Evolutionary conservation across 2,888 invertebrate species (phyloP).

Genomic region (Dynastes maya): DNA sequence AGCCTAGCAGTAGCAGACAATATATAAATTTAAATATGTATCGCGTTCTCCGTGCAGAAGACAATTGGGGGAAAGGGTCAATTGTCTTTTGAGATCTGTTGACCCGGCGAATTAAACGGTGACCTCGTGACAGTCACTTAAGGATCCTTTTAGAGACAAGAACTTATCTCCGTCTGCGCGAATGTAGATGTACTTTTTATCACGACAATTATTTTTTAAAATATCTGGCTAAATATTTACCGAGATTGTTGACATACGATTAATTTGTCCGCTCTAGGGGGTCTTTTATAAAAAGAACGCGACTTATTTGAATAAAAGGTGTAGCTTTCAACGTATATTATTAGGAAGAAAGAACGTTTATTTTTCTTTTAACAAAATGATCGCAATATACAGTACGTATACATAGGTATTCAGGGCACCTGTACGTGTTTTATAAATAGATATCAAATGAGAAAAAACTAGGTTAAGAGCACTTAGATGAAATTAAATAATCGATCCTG

Average conservation of each 20-base stretch:
- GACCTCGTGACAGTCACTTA: conserved; percentile 20
- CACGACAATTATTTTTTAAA: no score
- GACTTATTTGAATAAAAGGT: no score
- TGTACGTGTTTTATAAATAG: not conserved
- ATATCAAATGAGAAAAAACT: conserved; percentile 8
- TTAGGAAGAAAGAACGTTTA: no score
- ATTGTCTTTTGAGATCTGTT: conserved; percentile 32
- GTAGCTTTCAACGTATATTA: no score
- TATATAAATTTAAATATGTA: conserved; percentile 8
- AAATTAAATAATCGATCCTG: conserved; percentile 4
- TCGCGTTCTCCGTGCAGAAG: not conserved
- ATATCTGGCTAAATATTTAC: no score
- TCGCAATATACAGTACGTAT: not conserved
- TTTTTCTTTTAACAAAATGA: conserved; percentile 1
- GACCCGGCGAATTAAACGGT: conserved; percentile 23
- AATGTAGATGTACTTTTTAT: no score
- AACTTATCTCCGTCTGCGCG: not conserved
- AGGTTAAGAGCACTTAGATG: not conserved
- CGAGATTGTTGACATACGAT: no score
- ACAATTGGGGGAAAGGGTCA: conserved; percentile 25
- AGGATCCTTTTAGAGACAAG: conserved; percentile 3
- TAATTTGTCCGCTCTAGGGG: no score
- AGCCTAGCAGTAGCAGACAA: no score
- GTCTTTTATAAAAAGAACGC: no score
- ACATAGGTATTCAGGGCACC: not conserved